These are phyloP conservation scores for Cerastis rubricosa DNA, from an alignment of 2,888 invertebrate species.

Conservation along the genomic window DNA sequence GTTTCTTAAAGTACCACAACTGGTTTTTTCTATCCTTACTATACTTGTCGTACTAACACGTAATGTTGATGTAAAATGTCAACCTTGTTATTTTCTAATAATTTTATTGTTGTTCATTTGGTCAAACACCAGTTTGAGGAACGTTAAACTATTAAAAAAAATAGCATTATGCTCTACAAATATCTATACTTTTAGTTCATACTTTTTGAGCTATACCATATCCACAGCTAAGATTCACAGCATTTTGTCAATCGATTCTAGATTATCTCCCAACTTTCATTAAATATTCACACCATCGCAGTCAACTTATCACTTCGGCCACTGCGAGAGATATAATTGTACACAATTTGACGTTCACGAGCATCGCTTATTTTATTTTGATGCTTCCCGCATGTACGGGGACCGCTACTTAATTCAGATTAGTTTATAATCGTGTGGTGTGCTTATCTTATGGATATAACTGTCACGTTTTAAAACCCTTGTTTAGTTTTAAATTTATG, in stretches of 20 bases:
- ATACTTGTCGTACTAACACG: not conserved
- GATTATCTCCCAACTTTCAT: not conserved
- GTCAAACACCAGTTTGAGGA: not conserved
- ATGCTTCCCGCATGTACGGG: conserved; percentile 58
- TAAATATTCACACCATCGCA: conserved; percentile 26
- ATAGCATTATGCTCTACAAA: not conserved
- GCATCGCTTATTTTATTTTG: conserved; percentile 67
- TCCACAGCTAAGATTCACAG: not conserved
- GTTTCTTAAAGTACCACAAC: not conserved
- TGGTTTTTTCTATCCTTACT: not conserved
- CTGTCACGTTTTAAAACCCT: conserved; percentile 7
- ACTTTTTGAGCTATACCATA: not conserved
- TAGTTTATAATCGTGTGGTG: conserved; percentile 42
- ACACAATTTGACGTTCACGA: conserved; percentile 70
- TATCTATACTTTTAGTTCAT: not conserved
- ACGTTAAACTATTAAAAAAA: not conserved
- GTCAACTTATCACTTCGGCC: conserved; percentile 44
- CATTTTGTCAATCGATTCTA: not conserved
- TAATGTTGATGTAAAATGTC: not conserved
- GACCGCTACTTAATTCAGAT: conserved; percentile 48
- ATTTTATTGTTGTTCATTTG: not conserved
- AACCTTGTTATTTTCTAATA: no score
- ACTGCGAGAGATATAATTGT: conserved; percentile 58
- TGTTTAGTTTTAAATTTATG: not conserved
- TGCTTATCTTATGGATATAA: conserved; percentile 10